Evolutionary conservation across 2,113 vertebrate species (phyloP).

Genomic region (Ascaphus truei): DNA sequence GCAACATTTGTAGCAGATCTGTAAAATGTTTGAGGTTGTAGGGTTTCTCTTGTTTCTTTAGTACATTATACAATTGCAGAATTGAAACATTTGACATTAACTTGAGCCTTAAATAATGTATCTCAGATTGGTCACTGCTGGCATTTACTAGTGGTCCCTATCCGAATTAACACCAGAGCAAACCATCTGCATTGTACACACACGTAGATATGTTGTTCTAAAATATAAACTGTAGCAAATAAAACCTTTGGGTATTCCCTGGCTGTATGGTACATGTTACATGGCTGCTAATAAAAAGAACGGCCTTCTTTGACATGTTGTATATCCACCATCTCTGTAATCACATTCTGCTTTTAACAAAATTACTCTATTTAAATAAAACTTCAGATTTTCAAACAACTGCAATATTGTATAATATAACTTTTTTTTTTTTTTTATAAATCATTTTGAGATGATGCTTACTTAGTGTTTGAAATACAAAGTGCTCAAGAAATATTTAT

Average conservation of each 20-base stretch:
- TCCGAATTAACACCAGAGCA: not conserved
- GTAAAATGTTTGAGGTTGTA: too few species aligned
- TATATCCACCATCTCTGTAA: slow-evolving; percentile 26
- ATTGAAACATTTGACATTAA: too few species aligned
- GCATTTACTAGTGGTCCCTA: too few species aligned
- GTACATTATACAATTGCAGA: too few species aligned
- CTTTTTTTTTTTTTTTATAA: not conserved
- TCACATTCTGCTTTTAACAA: slow-evolving; percentile 25
- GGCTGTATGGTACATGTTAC: not conserved
- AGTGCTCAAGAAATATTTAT: slow-evolving; percentile 6
- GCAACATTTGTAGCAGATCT: too few species aligned
- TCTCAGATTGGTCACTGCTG: too few species aligned
- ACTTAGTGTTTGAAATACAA: not conserved
- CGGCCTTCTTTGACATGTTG: slow-evolving; percentile 22
- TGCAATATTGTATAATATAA: not conserved
- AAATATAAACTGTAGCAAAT: slow-evolving; percentile 16
- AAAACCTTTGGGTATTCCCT: slow-evolving; percentile 21
- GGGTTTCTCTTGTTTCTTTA: too few species aligned
- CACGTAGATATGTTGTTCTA: slow-evolving; percentile 8
- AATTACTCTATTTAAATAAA: slow-evolving; percentile 15
- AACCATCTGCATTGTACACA: slow-evolving; percentile 6
- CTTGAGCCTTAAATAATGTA: too few species aligned
- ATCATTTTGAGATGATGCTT: slow-evolving; percentile 6
- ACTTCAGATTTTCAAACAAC: slow-evolving; percentile 13
- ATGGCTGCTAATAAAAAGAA: slow-evolving; percentile 25